phyloP scores from a whole-genome alignment of 2,888 invertebrate species.

The Papilio gigon region DNA sequence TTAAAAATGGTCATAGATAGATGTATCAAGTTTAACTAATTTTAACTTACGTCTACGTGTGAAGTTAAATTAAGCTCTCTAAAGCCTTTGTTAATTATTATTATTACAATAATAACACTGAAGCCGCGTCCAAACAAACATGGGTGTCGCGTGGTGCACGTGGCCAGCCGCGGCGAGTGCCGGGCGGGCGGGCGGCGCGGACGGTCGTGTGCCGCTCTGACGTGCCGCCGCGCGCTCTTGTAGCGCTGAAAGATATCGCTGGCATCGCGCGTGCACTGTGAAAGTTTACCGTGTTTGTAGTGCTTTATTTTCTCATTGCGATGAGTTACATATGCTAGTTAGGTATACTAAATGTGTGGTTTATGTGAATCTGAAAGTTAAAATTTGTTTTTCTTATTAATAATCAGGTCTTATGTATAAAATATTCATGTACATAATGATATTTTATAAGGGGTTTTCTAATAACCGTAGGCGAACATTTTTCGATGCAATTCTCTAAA shows the following conservation, averaged over 20 bases:
- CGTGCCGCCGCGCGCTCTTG: not conserved
- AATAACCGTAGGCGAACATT: not conserved
- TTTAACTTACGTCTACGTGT: not conserved
- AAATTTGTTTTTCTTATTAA: not conserved
- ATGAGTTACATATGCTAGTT: not conserved
- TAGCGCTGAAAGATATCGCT: not conserved
- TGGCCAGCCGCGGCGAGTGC: not conserved
- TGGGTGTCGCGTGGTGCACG: not conserved
- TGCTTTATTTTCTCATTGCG: not conserved
- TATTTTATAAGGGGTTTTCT: too few species aligned
- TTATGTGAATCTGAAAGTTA: not conserved
- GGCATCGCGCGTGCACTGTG: not conserved
- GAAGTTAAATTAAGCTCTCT: not conserved
- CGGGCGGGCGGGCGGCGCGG: constrained; percentile 22
- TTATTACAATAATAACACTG: not conserved
- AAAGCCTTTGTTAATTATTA: not conserved
- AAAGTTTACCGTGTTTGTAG: not conserved
- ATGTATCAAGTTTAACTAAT: not conserved
- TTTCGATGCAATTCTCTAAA: not conserved
- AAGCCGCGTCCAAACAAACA: not conserved
- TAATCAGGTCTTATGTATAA: not conserved
- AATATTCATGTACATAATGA: too few species aligned
- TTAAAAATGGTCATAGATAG: too few species aligned
- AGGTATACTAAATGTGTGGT: not conserved
- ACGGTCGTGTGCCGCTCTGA: not conserved